These are phyloP conservation scores for Strix occidentalis DNA, from an alignment of 2,797 vertebrate species.

Conservation along the genomic window DNA sequence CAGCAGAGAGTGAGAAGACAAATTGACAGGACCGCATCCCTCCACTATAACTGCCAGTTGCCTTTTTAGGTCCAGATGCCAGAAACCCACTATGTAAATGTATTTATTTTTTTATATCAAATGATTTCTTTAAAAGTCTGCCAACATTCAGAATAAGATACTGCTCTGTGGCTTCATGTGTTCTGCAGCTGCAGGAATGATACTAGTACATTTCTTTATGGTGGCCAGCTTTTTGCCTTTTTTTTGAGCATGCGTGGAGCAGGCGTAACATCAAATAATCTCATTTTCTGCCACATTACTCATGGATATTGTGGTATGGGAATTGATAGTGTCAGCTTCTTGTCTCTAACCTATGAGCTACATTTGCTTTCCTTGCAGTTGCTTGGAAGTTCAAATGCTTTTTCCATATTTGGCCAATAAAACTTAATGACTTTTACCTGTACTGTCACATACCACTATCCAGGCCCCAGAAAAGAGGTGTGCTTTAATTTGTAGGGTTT, in stretches of 20 bases:
- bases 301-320: not conserved
- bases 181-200: slow-evolving; percentile 27
- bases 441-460: not conserved
- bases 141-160: not conserved
- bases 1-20: not conserved
- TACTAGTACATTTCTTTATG: not conserved
- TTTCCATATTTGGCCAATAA: not conserved
- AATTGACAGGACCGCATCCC: not conserved
- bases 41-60: not conserved
- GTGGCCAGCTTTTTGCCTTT: not conserved
- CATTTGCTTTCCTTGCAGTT: slow-evolving; percentile 29
- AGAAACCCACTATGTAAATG: not conserved
- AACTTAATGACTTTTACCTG: not conserved
- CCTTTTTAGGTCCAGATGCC: not conserved
- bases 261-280: not conserved
- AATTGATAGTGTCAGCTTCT: slow-evolving; percentile 13
- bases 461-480: not conserved
- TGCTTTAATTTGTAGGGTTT: not conserved
- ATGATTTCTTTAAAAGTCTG: slow-evolving; percentile 33
- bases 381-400: slow-evolving; percentile 19
- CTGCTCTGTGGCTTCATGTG: slow-evolving; percentile 10
- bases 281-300: slow-evolving; percentile 36
- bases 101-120: slow-evolving; percentile 3
- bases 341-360: not conserved
- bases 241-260: not conserved